Evolutionary conservation across 2,888 invertebrate species (phyloP).

Genomic region (Amblyjoppa proteus): DNA sequence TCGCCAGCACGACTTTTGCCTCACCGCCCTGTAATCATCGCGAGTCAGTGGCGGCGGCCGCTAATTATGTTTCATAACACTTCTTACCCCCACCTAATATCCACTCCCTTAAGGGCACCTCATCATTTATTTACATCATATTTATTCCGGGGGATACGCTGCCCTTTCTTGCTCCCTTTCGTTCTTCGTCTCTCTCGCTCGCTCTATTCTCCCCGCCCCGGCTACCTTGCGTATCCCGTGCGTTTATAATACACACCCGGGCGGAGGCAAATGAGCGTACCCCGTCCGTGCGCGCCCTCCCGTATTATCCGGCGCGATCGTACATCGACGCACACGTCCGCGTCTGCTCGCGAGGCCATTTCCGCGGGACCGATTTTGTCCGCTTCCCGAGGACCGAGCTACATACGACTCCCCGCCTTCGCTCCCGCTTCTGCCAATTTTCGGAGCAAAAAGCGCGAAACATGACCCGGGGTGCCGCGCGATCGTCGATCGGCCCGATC

Average conservation of each 20-base stretch:
- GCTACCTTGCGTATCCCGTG: conserved; percentile 7
- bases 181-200: conserved; percentile 39
- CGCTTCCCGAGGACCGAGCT: conserved; percentile 15
- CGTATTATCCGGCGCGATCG: conserved; percentile 37
- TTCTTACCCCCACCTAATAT: conserved; percentile 84
- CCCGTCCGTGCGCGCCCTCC: conserved; percentile 28
- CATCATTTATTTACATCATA: conserved; percentile 85
- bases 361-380: conserved; percentile 65
- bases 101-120: conserved; percentile 84
- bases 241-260: conserved; percentile 5
- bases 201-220: background rate
- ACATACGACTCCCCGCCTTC: conserved; percentile 45
- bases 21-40: conserved; percentile 85
- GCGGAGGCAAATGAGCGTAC: conserved; percentile 25
- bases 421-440: conserved; percentile 62
- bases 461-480: conserved; percentile 67
- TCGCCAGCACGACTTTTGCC: conserved; percentile 78
- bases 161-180: conserved; percentile 63
- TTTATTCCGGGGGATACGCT: conserved; percentile 81
- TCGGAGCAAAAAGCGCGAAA: conserved; percentile 70
- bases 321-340: background rate
- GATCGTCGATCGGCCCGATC: conserved; percentile 58
- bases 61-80: conserved; percentile 85
- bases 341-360: conserved; percentile 46
- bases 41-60: conserved; percentile 85